Evolutionary conservation across 2,888 invertebrate genomes (phyloP), one percentile per base, ranked within the genome.

Genomic region (Pollenia labialis): DNA sequence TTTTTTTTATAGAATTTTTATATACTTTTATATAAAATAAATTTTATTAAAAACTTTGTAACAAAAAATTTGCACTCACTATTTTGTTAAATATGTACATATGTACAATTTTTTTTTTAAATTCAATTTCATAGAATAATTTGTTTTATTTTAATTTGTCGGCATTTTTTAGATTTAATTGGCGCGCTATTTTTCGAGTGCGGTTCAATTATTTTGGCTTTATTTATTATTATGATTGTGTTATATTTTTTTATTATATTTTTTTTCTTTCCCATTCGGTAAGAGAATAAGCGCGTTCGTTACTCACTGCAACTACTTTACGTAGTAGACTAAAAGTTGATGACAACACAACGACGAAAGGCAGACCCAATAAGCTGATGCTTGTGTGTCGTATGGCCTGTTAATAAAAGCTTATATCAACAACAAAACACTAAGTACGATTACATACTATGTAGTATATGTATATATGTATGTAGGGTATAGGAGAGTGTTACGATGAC

Each of bases 251-350:
- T 68, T 62, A 16, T 74, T 44, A 44, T 62, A 40, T 68, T 74
- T 50, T 2, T 32, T 75, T 50, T 60, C 52, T 58, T 72, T 60
- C 52, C 64, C 66, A 69, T 62, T 69, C 84, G 52, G 44, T 77
- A 81, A 77, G 58, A 81, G 58, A 68, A 74, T 71, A 60, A 74
- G 69, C 84, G 72, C 60, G 69, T 69, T 77, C 84, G 68, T 79
- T 84, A 87, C 87, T 87, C 87, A 74, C 81, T 77, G 87, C 74
- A 84, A 52, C 87, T 69, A 84, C 80, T 77, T 84, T 87, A 87
- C 87, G 87, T 87, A 87, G 87, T 84, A 77, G 81, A 87, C 87
- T 87, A 81, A 82, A 87, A 74, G 81, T 84, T 81, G 81, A 87
- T 87, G 87, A 87, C 87, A 87, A 84, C 76, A 87, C 87, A 84